phyloP scores from a whole-genome alignment of 2,113 vertebrate species.

The Pygoscelis adeliae region DNA sequence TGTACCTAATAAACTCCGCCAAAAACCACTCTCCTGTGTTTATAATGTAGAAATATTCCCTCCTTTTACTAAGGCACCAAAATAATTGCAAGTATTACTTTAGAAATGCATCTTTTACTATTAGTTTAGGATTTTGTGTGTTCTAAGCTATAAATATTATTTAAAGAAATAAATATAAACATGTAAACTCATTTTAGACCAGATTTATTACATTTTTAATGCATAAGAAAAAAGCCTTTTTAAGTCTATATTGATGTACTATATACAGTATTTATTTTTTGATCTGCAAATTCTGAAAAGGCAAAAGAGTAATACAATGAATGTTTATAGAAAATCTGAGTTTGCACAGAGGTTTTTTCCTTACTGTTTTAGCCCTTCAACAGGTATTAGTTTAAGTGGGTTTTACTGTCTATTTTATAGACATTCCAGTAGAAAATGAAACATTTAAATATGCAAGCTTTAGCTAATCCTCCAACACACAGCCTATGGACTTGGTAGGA shows the following conservation, averaged over 20 bases:
- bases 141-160: neutral
- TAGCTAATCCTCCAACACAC: conserved; percentile 67
- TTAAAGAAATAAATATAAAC: neutral
- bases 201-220: neutral
- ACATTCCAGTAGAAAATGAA: conserved; percentile 63
- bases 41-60: neutral
- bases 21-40: neutral
- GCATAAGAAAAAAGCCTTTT: neutral
- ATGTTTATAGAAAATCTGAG: neutral
- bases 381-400: conserved; percentile 68
- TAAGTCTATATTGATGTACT: neutral
- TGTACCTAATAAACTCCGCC: neutral
- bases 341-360: neutral
- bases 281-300: neutral
- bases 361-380: conserved; percentile 41
- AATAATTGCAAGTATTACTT: neutral
- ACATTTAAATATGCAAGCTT: conserved; percentile 71
- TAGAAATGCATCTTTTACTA: neutral
- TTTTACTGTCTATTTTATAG: conserved; percentile 60
- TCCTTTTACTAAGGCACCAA: neutral
- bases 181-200: neutral
- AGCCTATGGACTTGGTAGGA: conserved; percentile 68
- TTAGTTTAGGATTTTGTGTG: neutral
- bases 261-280: neutral
- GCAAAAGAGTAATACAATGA: neutral